Evolutionary conservation across 2,888 invertebrate species (phyloP).

Genomic region (Lathronympha strigana): DNA sequence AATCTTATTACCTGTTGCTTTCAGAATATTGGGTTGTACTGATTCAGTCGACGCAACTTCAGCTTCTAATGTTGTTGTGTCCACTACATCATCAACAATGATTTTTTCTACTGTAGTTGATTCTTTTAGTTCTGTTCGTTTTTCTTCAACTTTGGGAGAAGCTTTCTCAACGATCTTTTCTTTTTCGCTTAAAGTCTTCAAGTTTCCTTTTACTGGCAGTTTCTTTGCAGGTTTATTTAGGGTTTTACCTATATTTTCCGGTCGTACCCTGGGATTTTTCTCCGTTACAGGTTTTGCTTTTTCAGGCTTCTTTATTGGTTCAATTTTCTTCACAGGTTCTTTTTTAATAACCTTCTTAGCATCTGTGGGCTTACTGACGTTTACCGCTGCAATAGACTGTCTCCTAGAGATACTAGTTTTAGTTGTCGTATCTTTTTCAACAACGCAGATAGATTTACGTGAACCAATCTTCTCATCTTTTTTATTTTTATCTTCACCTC

Average conservation of each 20-base stretch:
- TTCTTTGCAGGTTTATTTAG: slow-evolving; percentile 5
- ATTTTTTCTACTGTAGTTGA: not conserved
- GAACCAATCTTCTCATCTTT: slow-evolving; percentile 20
- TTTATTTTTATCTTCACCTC: slow-evolving; percentile 25
- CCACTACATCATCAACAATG: not conserved
- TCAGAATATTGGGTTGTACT: not conserved
- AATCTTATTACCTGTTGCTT: slow-evolving; percentile 9
- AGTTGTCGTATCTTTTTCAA: slow-evolving; percentile 23
- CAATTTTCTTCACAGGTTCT: slow-evolving; percentile 26
- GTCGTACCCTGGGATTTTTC: slow-evolving; percentile 14
- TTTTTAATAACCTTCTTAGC: slow-evolving; percentile 25
- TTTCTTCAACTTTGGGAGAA: not conserved
- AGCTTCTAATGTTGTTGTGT: not conserved
- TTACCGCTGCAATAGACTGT: slow-evolving; percentile 28
- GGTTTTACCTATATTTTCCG: slow-evolving; percentile 34
- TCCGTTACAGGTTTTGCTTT: slow-evolving; percentile 18
- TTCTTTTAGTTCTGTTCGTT: not conserved
- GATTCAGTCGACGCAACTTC: not conserved
- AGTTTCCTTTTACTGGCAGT: not conserved
- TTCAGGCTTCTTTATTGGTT: slow-evolving; percentile 30
- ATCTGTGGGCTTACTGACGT: slow-evolving; percentile 16
- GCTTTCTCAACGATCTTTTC: not conserved
- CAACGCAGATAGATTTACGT: slow-evolving; percentile 28
- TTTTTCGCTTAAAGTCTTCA: slow-evolving; percentile 15
- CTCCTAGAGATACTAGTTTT: slow-evolving; percentile 18